Percentiles rank a stretch among this genome's conserved stretches.
Evolutionary conservation across 2,888 invertebrate species (phyloP).

Genomic region (Brachypalpus laphriformis): DNA sequence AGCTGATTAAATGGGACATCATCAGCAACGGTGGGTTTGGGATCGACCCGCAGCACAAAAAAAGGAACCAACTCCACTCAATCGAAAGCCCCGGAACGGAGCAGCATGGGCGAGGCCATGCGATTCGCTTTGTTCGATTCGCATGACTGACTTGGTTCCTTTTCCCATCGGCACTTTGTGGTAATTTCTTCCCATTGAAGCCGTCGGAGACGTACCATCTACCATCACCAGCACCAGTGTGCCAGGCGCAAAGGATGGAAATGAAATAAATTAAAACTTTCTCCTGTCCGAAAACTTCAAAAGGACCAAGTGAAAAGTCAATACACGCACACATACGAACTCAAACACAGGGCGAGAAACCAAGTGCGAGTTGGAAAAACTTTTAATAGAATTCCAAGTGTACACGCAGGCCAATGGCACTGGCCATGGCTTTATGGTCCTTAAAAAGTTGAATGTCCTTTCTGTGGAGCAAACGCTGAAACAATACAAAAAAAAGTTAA

Average conservation of each 20-base stretch:
- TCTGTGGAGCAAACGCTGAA: slow-evolving; percentile 2
- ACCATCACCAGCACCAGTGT: slow-evolving; percentile 11
- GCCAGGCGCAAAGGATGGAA: slow-evolving; percentile 50
- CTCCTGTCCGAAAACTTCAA: slow-evolving; percentile 51
- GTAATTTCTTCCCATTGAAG: slow-evolving; percentile 69
- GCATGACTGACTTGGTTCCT: slow-evolving; percentile 65
- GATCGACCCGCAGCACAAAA: slow-evolving; percentile 23
- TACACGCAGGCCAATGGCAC: slow-evolving; percentile 48
- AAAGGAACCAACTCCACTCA: slow-evolving; percentile 49
- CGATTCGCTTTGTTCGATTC: slow-evolving; percentile 62
- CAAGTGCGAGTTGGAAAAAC: slow-evolving; percentile 59
- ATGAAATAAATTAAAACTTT: slow-evolving; percentile 72
- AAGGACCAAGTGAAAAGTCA: slow-evolving; percentile 71
- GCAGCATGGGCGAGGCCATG: slow-evolving; percentile 48
- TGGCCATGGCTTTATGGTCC: slow-evolving; percentile 34
- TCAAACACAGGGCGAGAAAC: background rate
- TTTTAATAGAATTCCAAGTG: slow-evolving; percentile 72
- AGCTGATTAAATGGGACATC: slow-evolving; percentile 71
- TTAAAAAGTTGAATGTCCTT: slow-evolving; percentile 68
- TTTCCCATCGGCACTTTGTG: slow-evolving; percentile 70
- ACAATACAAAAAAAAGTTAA: slow-evolving; percentile 10
- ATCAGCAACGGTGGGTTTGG: slow-evolving; percentile 43
- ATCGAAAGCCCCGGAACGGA: slow-evolving; percentile 47
- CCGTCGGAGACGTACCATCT: slow-evolving; percentile 32
- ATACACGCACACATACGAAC: slow-evolving; percentile 50